Evolutionary conservation across 2,888 invertebrate genomes (phyloP), one percentile per base, ranked within the genome.

Genomic region (Scelioninae gen. 1): DNA sequence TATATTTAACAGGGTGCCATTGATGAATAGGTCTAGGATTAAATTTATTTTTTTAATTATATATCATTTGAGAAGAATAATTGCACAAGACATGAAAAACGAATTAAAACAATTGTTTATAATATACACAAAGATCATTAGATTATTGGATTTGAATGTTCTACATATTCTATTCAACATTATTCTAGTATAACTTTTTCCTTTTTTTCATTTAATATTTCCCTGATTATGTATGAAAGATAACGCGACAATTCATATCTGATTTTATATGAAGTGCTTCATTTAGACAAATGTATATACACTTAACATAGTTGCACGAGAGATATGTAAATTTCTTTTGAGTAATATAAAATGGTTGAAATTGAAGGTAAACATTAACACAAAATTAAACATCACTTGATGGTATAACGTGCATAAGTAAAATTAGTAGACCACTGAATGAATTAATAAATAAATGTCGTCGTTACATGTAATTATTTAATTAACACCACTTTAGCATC

Each of bases 21-120:
- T 29, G 15, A 45, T 62, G 43, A 62, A 62, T 62, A 45, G 62
- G 38, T 23, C 23, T 11, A 43, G 29, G 8, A 43, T 55, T 60
- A 29, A 60, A 43, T 29, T 60, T 60, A 43, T 60, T 10, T 32
- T 55, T 11, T 47, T 32, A 55, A 55, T 55, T 55, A 9, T 13
- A 34, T 34, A 55, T 9, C 32, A 55, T 32, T 55, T 34, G 13
- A 0, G 3, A 31, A 13, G 55, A 32, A 34, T 55, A 55, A 55
- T 32, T 15, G 23, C 23, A 23, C n/a, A 23, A 4, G 23, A 23
- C 23, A 23, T 23, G 23, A 23, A 23, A 23, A 23, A 23, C 23
- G 23, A 23, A 23, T 23, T 23, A 23, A 23, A 23, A 4, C 23
- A 23, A 23, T 23, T 4, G 23, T 23, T 23, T 23, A 23, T 23